A percentile compares a stretch with the other conserved stretches of the same genome.
phyloP scores from a whole-genome alignment of 2,797 vertebrate genomes.

The Cygnus olor region DNA sequence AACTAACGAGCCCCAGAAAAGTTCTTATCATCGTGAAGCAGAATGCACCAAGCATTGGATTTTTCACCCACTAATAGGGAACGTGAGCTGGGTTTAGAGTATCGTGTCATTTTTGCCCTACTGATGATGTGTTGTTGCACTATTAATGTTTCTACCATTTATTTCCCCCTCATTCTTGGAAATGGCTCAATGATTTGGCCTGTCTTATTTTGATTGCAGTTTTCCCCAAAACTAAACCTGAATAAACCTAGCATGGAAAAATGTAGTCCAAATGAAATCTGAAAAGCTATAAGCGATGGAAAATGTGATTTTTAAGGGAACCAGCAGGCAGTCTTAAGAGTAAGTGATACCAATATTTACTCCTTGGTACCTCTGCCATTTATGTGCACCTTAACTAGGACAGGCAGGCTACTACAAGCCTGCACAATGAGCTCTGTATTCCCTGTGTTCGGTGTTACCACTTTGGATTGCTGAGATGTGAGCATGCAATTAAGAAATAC shows the following conservation, averaged over 20 bases:
- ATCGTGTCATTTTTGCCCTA: no score
- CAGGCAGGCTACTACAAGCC: not conserved
- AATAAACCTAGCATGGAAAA: not conserved
- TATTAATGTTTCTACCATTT: not conserved
- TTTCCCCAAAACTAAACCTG: accelerated
- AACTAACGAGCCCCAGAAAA: not conserved
- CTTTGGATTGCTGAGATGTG: not conserved
- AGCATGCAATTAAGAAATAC: not conserved
- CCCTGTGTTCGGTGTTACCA: not conserved
- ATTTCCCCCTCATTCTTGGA: not conserved
- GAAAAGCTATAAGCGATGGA: not conserved
- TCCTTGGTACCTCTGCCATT: not conserved
- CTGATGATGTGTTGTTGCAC: no score
- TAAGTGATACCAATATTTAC: not conserved
- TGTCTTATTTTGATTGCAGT: not conserved
- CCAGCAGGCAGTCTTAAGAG: not conserved
- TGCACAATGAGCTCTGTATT: not conserved
- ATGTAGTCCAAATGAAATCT: not conserved
- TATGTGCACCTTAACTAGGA: not conserved
- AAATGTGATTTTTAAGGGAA: not conserved
- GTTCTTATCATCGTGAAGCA: no score
- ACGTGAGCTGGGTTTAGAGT: no score
- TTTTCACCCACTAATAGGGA: no score
- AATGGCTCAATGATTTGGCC: not conserved
- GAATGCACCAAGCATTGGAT: no score